phyloP scores from a whole-genome alignment of 1,140 invertebrate species.

The Drosophila rhopaloa region DNA sequence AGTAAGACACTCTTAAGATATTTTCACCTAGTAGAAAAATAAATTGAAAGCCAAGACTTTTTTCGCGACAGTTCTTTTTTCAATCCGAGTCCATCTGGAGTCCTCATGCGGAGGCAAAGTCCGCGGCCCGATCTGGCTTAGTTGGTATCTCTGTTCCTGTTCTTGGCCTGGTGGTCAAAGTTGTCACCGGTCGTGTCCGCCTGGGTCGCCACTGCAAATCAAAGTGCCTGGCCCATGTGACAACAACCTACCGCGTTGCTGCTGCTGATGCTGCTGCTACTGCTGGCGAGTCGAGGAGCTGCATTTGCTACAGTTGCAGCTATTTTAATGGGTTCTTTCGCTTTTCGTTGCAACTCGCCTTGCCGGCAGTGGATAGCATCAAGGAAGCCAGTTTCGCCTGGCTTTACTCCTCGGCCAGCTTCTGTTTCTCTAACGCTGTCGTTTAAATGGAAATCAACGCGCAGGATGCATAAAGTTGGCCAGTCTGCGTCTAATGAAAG shows the following conservation, averaged over 20 bases:
- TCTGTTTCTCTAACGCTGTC: constrained; percentile 76
- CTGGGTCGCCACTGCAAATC: constrained; percentile 57
- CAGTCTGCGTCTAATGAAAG: constrained; percentile 77
- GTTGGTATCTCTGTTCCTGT: neutral
- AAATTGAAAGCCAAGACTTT: too few species aligned
- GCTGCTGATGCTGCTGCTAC: constrained; percentile 19
- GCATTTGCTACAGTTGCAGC: constrained; percentile 63
- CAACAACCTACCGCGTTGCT: constrained; percentile 70
- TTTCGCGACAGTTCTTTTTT: neutral
- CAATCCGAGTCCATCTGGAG: neutral
- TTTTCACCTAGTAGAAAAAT: too few species aligned
- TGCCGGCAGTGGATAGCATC: constrained; percentile 66
- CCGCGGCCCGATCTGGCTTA: constrained; percentile 3
- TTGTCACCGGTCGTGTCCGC: constrained; percentile 66
- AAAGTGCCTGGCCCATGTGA: constrained; percentile 59
- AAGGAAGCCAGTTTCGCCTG: constrained; percentile 71
- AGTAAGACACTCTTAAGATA: too few species aligned
- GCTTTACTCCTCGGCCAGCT: constrained; percentile 27
- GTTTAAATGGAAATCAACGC: constrained; percentile 83
- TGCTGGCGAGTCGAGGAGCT: constrained; percentile 12
- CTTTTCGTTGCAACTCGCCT: constrained; percentile 58
- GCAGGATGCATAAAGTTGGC: constrained; percentile 81
- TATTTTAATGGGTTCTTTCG: constrained; percentile 83
- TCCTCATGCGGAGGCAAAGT: neutral
- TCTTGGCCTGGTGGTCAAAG: constrained; percentile 60